A percentile compares a stretch with the other conserved stretches of the same genome.
Evolutionary conservation across 1,140 invertebrate species (phyloP).

Genomic region (Andrena cerasifolii): DNA sequence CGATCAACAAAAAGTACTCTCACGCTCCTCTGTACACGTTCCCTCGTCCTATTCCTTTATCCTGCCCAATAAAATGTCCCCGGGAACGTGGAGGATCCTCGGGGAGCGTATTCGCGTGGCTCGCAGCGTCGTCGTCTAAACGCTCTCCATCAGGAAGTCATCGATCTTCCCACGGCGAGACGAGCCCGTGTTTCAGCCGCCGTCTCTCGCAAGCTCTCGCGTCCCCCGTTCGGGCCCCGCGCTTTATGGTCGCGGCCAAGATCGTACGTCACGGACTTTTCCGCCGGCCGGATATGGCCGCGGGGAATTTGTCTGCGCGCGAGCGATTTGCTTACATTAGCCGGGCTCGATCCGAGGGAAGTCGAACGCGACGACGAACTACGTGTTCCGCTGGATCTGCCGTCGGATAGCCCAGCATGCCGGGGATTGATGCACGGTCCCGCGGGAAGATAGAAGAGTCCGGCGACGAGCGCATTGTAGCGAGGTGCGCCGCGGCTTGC

Average conservation of each 20-base stretch:
- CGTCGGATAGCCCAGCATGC: conserved; percentile 46
- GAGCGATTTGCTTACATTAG: conserved; percentile 74
- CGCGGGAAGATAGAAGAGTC: conserved; percentile 11
- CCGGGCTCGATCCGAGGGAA: conserved; percentile 44
- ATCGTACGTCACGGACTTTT: conserved; percentile 71
- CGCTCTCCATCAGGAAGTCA: conserved; percentile 22
- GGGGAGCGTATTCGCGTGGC: background rate
- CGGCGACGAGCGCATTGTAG: background rate
- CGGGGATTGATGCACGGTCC: conserved; percentile 61
- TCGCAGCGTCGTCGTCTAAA: background rate
- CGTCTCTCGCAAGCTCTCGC: conserved; percentile 12
- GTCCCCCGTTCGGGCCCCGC: conserved; percentile 24
- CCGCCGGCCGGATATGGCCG: conserved; percentile 66
- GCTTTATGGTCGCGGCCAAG: conserved; percentile 57
- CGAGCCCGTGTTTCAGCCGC: conserved; percentile 37
- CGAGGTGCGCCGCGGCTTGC: no score
- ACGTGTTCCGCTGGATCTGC: conserved; percentile 30
- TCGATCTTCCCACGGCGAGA: conserved; percentile 27
- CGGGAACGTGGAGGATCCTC: background rate
- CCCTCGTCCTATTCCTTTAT: no score
- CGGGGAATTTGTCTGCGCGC: conserved; percentile 73
- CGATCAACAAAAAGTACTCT: no score
- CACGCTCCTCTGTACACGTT: background rate
- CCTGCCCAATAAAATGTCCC: no score
- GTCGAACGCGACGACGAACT: conserved; percentile 25